A percentile compares a stretch with the other conserved stretches of the same genome.
phyloP scores from a whole-genome alignment of 1,140 invertebrate species.

The Druon quercuslanigerum region DNA sequence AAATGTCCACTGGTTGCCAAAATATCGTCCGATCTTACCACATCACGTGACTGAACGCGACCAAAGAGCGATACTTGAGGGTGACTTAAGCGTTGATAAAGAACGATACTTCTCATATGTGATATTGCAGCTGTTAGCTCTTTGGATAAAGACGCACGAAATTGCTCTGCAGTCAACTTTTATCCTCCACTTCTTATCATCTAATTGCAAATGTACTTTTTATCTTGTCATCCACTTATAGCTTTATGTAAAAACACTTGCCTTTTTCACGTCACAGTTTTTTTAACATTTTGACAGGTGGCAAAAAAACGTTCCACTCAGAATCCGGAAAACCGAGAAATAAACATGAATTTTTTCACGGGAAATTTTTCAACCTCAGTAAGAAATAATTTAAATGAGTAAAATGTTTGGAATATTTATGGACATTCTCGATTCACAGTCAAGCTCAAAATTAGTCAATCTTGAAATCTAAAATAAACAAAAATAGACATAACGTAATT shows the following conservation, averaged over 20 bases:
- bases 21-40: slow-evolving; percentile 55
- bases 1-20: slow-evolving; percentile 54
- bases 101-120: slow-evolving; percentile 17
- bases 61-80: slow-evolving; percentile 52
- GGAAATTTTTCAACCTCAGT: too few relatives aligned
- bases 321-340: too few relatives aligned
- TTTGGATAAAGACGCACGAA: slow-evolving; percentile 11
- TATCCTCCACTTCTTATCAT: not conserved
- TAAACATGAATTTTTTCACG: too few relatives aligned
- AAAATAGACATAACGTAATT: too few relatives aligned
- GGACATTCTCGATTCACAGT: too few relatives aligned
- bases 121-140: slow-evolving; percentile 24
- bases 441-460: too few relatives aligned
- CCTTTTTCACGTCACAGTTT: too few relatives aligned
- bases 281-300: too few relatives aligned
- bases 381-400: too few relatives aligned
- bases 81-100: slow-evolving; percentile 47
- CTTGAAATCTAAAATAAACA: too few relatives aligned
- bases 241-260: not conserved
- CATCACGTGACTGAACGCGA: slow-evolving; percentile 47
- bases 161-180: slow-evolving; percentile 18
- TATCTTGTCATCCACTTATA: not conserved
- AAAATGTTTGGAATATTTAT: too few relatives aligned
- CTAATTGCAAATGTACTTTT: slow-evolving; percentile 7
- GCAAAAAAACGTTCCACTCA: too few relatives aligned